Percentiles rank a stretch among this genome's conserved stretches.
Conservation (phyloP, 2,113 vertebrate species). For the Xyrauchen texanus region DNA sequence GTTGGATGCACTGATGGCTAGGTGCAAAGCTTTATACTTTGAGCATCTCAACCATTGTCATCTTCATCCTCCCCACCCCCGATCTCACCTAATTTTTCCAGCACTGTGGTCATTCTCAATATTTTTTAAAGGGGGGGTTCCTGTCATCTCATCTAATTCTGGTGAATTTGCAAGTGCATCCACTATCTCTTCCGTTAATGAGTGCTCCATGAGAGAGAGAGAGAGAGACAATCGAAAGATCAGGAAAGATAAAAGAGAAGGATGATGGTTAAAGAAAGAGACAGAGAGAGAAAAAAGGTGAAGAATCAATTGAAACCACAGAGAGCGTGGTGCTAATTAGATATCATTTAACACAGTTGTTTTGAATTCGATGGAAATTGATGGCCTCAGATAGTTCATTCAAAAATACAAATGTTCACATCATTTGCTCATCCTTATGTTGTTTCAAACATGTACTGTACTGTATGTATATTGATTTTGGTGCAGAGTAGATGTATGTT, state of each 20-base stretch:
- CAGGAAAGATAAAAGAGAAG: constrained; percentile 42
- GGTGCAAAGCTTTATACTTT: not conserved
- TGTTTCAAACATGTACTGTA: too few relatives aligned
- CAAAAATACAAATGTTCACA: too few relatives aligned
- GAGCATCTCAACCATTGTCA: constrained; percentile 50
- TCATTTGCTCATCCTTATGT: too few relatives aligned
- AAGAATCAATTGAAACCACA: constrained; percentile 60
- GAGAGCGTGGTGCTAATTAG: constrained; percentile 65
- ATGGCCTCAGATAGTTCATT: not conserved
- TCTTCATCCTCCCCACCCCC: constrained; percentile 29
- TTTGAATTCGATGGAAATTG: constrained; percentile 42
- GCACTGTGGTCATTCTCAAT: constrained; percentile 31
- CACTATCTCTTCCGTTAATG: constrained; percentile 75
- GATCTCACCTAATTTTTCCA: constrained; percentile 37
- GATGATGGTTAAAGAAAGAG: constrained; percentile 39
- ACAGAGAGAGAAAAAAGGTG: constrained; percentile 44
- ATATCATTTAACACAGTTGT: constrained; percentile 59
- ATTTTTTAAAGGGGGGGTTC: not conserved
- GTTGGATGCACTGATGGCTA: constrained; percentile 24
- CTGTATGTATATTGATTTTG: too few relatives aligned
- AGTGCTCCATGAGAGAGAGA: constrained; percentile 52
- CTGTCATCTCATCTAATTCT: constrained; percentile 27
- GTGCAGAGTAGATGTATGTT: too few relatives aligned
- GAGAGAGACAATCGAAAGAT: constrained; percentile 19
- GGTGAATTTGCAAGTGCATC: constrained; percentile 68